These are phyloP conservation scores for Procambarus virginalis DNA, from an alignment of 1,140 invertebrate genomes.

Conservation along the genomic window DNA sequence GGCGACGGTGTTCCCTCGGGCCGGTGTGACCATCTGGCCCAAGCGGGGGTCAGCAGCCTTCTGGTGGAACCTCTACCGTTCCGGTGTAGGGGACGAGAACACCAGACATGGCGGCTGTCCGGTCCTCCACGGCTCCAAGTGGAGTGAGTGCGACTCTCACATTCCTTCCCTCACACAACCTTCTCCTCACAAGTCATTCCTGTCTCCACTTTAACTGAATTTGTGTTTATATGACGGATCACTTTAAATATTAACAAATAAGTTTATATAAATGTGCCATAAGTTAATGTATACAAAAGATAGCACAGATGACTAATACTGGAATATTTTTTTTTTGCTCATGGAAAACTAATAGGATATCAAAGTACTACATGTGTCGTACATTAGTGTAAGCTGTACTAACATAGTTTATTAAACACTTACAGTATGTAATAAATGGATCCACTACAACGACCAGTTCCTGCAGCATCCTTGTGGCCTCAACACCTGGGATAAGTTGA, in stretches of 20 bases:
- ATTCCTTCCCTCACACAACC: no score
- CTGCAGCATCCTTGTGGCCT: conserved; percentile 70
- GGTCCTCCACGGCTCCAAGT: conserved; percentile 76
- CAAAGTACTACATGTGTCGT: no score
- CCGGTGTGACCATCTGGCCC: conserved; percentile 73
- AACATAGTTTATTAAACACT: background rate
- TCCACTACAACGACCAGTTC: conserved; percentile 72
- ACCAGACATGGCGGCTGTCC: conserved; percentile 77
- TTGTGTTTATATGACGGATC: no score
- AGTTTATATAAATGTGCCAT: no score
- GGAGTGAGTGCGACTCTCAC: conserved; percentile 72
- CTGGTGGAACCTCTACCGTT: conserved; percentile 76
- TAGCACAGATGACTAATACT: no score
- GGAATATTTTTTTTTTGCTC: no score
- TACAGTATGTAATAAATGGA: conserved; percentile 73
- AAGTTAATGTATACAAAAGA: no score
- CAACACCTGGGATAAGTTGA: conserved; percentile 20
- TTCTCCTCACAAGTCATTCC: no score
- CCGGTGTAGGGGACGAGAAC: conserved; percentile 73
- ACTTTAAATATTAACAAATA: no score
- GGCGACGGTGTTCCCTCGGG: conserved; percentile 75
- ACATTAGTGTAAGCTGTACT: no score
- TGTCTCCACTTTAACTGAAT: no score
- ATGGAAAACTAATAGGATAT: no score
- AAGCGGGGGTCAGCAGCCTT: conserved; percentile 75